These are phyloP conservation scores for Coregonus ussuriensis DNA, from an alignment of 2,797 vertebrate genomes.

Conservation along the genomic window DNA sequence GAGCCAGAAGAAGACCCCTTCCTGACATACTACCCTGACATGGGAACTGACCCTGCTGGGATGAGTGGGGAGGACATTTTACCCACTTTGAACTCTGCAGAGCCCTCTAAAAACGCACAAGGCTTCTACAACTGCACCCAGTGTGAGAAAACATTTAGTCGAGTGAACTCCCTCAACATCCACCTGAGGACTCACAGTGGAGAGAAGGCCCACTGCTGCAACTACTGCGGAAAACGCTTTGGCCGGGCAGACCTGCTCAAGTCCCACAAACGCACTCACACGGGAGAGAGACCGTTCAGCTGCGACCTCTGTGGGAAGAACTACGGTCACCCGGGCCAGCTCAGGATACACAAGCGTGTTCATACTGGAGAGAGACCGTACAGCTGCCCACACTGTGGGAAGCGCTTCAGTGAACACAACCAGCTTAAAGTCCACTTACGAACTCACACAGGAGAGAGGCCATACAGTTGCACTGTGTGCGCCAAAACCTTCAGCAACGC, in stretches of 20 bases:
- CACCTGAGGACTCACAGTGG: conserved; percentile 70
- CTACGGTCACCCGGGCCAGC: conserved; percentile 73
- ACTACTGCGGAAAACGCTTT: conserved; percentile 78
- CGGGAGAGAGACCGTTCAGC: conserved; percentile 77
- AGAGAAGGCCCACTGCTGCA: conserved; percentile 75
- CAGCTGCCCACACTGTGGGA: conserved; percentile 68
- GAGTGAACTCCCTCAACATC: conserved; percentile 56
- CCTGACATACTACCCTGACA: conserved; percentile 33
- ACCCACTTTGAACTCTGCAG: neutral
- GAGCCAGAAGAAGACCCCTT: conserved; percentile 21
- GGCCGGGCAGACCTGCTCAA: conserved; percentile 75
- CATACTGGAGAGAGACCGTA: conserved; percentile 85
- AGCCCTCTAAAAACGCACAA: conserved; percentile 31
- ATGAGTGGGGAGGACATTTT: neutral
- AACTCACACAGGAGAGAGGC: conserved; percentile 77
- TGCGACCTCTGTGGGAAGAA: conserved; percentile 79
- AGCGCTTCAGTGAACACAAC: conserved; percentile 75
- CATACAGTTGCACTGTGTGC: conserved; percentile 73
- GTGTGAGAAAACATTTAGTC: conserved; percentile 68
- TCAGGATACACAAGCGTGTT: conserved; percentile 77
- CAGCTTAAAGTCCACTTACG: conserved; percentile 77
- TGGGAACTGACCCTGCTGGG: conserved; percentile 3
- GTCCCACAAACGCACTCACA: conserved; percentile 81
- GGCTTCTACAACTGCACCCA: conserved; percentile 58
- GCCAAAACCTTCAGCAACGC: conserved; percentile 73